Evolutionary conservation across 2,888 invertebrate genomes (phyloP).

Genomic region (Nephrotoma flavescens): DNA sequence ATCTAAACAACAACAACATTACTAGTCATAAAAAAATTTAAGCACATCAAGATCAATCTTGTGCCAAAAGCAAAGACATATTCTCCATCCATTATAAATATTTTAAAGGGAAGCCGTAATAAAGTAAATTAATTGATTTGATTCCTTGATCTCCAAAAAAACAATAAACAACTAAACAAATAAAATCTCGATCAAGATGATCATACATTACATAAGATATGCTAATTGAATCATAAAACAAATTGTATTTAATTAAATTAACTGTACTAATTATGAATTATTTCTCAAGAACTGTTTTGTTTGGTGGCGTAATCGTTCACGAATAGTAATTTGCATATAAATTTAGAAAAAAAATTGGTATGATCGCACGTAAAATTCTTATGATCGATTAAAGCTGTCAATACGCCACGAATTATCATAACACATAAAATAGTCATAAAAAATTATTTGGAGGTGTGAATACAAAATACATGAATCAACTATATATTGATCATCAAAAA

Average conservation of each 20-base stretch:
- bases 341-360: neutral
- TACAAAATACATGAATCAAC: neutral
- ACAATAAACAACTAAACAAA: neutral
- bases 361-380: neutral
- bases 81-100: neutral
- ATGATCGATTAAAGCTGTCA: neutral
- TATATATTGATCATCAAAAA: neutral
- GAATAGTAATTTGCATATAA: neutral
- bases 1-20: neutral
- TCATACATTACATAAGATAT: neutral
- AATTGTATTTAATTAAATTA: neutral
- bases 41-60: neutral
- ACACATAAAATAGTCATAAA: neutral
- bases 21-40: neutral
- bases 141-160: neutral
- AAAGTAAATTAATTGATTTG: neutral
- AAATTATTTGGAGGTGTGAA: neutral
- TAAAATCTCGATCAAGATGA: neutral
- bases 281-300: neutral
- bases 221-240: neutral
- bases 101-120: neutral
- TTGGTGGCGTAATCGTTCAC: neutral
- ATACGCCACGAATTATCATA: neutral
- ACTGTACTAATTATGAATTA: neutral
- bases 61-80: neutral